These are phyloP conservation scores for Enteromius treurensis DNA, from an alignment of 2,797 vertebrate species.

Conservation along the genomic window DNA sequence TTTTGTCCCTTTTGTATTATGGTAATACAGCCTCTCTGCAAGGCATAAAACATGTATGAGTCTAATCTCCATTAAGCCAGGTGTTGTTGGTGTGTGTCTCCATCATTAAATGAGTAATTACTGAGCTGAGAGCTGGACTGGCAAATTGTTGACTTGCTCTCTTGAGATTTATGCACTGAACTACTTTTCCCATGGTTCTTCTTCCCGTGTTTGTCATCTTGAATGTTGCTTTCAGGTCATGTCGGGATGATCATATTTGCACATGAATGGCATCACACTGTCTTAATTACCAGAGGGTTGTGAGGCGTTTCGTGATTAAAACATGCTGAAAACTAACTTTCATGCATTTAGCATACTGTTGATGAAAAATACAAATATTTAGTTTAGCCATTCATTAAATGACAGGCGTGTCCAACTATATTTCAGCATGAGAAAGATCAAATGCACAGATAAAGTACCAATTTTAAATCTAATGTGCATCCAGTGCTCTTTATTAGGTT, in stretches of 20 bases:
- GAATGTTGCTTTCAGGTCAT: neutral
- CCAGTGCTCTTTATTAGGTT: neutral
- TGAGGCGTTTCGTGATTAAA: neutral
- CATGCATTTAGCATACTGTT: neutral
- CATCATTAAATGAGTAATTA: slow-evolving; percentile 44
- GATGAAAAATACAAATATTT: neutral
- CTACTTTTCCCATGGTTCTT: slow-evolving; percentile 46
- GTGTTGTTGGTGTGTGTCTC: slow-evolving; percentile 30
- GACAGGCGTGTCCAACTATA: neutral
- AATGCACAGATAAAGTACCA: neutral
- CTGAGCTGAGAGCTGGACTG: slow-evolving; percentile 19
- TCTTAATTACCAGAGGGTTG: slow-evolving; percentile 4
- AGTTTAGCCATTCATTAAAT: neutral
- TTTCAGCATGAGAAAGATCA: slow-evolving; percentile 6
- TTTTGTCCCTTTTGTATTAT: slow-evolving; percentile 30
- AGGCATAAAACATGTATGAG: slow-evolving; percentile 43
- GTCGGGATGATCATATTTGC: neutral
- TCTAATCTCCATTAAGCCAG: slow-evolving; percentile 36
- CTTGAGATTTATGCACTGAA: slow-evolving; percentile 3
- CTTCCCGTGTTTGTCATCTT: neutral
- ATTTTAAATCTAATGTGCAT: neutral
- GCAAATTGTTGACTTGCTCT: slow-evolving; percentile 29
- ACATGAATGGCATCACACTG: neutral
- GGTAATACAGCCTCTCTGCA: slow-evolving; percentile 21
- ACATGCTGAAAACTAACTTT: neutral